phyloP scores from a whole-genome alignment of 2,113 vertebrate species.

The Hystrix cristata region DNA sequence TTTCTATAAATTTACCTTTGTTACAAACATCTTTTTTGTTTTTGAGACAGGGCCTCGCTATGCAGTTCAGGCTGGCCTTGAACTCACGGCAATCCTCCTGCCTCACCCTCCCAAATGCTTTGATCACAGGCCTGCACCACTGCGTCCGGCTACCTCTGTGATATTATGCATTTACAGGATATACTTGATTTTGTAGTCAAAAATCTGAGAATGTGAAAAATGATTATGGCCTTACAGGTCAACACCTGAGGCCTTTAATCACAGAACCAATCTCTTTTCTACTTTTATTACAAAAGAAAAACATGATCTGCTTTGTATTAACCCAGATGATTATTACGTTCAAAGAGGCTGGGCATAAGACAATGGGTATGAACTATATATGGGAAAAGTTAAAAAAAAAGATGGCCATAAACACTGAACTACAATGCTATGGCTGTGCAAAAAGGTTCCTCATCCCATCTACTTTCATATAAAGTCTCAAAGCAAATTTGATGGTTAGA shows the following conservation, averaged over 20 bases:
- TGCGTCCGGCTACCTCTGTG: neutral
- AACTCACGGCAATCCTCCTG: no score
- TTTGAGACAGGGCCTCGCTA: no score
- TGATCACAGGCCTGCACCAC: no score
- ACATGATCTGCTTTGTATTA: neutral
- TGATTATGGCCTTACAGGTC: neutral
- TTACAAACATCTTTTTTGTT: no score
- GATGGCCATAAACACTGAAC: neutral
- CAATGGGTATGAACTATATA: neutral
- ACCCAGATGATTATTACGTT: slow-evolving; percentile 36
- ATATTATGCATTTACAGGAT: slow-evolving; percentile 14
- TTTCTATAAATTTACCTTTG: slow-evolving; percentile 34
- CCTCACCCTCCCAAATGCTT: no score
- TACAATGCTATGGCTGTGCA: neutral
- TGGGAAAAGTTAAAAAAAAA: neutral
- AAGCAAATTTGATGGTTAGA: neutral
- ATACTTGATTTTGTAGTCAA: slow-evolving; percentile 4
- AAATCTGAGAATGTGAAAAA: neutral
- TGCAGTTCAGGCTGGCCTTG: no score
- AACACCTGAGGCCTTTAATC: neutral
- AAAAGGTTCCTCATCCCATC: neutral
- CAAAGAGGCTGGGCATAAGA: slow-evolving; percentile 2
- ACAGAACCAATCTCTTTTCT: neutral
- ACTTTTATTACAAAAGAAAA: neutral
- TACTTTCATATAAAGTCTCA: neutral